Evolutionary conservation across 2,113 vertebrate genomes (phyloP).

Genomic region (Mustela nigripes): DNA sequence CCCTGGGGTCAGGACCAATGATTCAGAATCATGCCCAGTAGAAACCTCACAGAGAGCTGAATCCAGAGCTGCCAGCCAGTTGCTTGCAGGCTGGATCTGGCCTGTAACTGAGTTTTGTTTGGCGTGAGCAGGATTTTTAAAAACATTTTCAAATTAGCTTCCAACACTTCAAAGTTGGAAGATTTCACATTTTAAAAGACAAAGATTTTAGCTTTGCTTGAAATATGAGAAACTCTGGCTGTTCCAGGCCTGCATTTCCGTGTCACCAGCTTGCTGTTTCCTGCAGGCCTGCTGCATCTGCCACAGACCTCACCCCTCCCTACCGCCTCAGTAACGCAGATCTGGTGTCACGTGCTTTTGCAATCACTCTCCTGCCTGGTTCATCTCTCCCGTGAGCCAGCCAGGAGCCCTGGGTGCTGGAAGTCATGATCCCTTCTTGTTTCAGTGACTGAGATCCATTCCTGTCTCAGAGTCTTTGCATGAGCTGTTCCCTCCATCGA

Average conservation of each 20-base stretch:
- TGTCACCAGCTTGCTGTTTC: not conserved
- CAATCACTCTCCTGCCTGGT: rapidly evolving
- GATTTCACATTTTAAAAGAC: not conserved
- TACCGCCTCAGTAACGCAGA: rapidly evolving
- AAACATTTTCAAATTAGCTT: not conserved
- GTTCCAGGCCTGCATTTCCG: not conserved
- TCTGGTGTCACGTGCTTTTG: rapidly evolving
- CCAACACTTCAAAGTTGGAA: not conserved
- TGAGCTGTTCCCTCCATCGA: not conserved
- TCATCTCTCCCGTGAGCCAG: rapidly evolving
- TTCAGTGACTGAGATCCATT: not conserved
- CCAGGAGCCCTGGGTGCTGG: not conserved
- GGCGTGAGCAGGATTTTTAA: not conserved
- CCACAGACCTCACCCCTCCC: not conserved
- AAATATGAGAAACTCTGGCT: not conserved
- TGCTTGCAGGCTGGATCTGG: not conserved
- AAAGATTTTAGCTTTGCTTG: not conserved
- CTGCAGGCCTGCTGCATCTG: rapidly evolving
- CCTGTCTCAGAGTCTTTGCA: not conserved
- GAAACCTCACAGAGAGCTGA: not conserved
- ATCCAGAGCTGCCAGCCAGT: not conserved
- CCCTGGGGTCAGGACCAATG: rapidly evolving
- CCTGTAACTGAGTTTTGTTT: not conserved
- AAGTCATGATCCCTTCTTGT: not conserved
- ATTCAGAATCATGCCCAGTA: not conserved